Conservation (phyloP, 2,888 invertebrate genomes). For the Papilio elwesi region DNA sequence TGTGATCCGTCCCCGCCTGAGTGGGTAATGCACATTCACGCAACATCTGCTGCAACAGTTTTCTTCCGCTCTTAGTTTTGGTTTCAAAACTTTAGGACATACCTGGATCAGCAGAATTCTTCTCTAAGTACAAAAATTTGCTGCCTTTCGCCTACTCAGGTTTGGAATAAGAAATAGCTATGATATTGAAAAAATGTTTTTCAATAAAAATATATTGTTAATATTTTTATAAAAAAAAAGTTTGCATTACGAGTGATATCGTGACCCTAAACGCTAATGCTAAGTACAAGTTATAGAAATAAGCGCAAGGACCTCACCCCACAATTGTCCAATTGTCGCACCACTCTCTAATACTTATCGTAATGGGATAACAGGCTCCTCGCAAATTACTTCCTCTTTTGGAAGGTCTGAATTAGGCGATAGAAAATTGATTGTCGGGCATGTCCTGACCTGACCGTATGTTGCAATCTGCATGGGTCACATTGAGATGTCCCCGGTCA, state of each 20-base stretch:
- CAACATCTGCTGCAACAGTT: too few species aligned
- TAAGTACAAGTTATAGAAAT: conserved; percentile 60
- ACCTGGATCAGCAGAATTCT: too few species aligned
- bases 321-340: conserved; percentile 61
- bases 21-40: too few species aligned
- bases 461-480: conserved; percentile 36
- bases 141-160: too few species aligned
- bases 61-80: too few species aligned
- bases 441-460: conserved; percentile 29
- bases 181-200: too few species aligned
- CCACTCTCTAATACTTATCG: conserved; percentile 66
- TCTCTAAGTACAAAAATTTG: too few species aligned
- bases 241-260: neutral
- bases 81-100: too few species aligned
- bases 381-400: conserved; percentile 67
- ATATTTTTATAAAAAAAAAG: too few species aligned
- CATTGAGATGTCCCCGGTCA: neutral
- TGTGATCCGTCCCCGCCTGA: too few species aligned
- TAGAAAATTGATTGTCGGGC: conserved; percentile 23
- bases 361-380: conserved; percentile 70
- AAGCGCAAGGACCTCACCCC: conserved; percentile 42
- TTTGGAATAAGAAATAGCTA: too few species aligned
- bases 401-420: conserved; percentile 36
- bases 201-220: too few species aligned
- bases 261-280: conserved; percentile 22